Percentiles rank a stretch among this genome's conserved stretches.
Conservation (phyloP, 2,888 invertebrate genomes). For the Cryptocephalus primarius region DNA sequence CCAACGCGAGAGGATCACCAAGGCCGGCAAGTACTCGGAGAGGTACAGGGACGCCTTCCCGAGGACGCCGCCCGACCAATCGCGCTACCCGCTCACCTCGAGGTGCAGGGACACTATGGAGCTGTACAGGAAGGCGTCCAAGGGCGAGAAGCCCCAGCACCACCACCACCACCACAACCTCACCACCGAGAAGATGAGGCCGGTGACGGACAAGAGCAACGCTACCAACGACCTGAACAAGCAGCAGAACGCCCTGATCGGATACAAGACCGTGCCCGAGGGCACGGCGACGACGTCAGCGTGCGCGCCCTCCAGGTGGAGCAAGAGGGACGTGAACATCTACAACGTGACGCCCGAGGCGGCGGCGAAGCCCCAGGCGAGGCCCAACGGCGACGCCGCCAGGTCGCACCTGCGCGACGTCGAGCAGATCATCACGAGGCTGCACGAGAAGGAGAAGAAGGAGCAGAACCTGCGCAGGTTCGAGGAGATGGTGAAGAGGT, state of each 20-base stretch:
- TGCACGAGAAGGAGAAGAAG: constrained; percentile 27
- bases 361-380: not conserved
- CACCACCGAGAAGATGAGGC: constrained; percentile 18
- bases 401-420: constrained; percentile 32
- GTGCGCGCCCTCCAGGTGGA: constrained; percentile 15
- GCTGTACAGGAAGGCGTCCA: constrained; percentile 15
- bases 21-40: constrained; percentile 33
- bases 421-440: constrained; percentile 31
- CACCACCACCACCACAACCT: constrained; percentile 22
- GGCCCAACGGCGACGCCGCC: constrained; percentile 2
- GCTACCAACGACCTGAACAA: constrained; percentile 34
- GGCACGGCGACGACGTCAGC: constrained; percentile 27
- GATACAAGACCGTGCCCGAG: constrained; percentile 43
- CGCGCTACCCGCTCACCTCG: constrained; percentile 20
- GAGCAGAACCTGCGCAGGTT: constrained; percentile 31
- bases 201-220: constrained; percentile 23
- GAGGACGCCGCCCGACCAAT: constrained; percentile 18
- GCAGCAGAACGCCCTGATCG: constrained; percentile 39
- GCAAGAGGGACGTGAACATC: constrained; percentile 26
- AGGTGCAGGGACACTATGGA: constrained; percentile 21
- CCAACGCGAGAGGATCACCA: constrained; percentile 28
- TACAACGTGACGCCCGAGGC: constrained; percentile 20
- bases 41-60: constrained; percentile 31
- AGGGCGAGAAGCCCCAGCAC: constrained; percentile 23
- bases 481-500: constrained; percentile 26